Evolutionary conservation across 2,888 invertebrate genomes (phyloP).

Genomic region (Campoletis raptor): DNA sequence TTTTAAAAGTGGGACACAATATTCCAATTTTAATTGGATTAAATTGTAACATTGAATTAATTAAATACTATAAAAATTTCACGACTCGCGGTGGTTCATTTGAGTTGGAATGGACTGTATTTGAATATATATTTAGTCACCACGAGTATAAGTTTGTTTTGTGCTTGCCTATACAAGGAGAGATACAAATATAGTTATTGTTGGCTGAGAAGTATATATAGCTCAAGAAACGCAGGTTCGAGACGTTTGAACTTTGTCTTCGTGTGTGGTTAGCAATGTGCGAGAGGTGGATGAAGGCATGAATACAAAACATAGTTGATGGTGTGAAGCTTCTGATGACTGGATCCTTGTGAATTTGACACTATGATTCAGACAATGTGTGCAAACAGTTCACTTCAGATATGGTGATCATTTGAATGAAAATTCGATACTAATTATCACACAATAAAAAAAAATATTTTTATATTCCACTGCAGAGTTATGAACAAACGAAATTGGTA

Average conservation of each 20-base stretch:
- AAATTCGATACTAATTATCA: background rate
- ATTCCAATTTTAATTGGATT: background rate
- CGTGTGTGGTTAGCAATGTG: constrained; percentile 45
- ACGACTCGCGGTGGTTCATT: background rate
- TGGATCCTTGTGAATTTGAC: constrained; percentile 16
- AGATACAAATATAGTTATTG: constrained; percentile 28
- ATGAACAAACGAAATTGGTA: no score
- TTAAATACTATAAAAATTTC: background rate
- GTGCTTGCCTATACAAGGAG: constrained; percentile 2
- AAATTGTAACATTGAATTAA: background rate
- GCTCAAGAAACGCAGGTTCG: constrained; percentile 7
- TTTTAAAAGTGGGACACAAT: background rate
- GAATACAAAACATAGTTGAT: constrained; percentile 61
- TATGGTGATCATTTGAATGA: background rate
- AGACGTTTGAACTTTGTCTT: constrained; percentile 12
- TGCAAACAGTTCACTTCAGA: background rate
- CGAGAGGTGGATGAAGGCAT: constrained; percentile 45
- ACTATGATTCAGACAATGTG: constrained; percentile 21
- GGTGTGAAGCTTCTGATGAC: constrained; percentile 44
- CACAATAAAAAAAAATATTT: background rate
- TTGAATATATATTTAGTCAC: background rate
- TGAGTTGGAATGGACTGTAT: constrained; percentile 2
- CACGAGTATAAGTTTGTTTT: constrained; percentile 29
- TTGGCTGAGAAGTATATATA: background rate
- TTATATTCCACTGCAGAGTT: no score